A percentile compares a stretch with the other conserved stretches of the same genome.
Evolutionary conservation across 1,140 invertebrate species (phyloP).

Genomic region (Orussus abietinus): DNA sequence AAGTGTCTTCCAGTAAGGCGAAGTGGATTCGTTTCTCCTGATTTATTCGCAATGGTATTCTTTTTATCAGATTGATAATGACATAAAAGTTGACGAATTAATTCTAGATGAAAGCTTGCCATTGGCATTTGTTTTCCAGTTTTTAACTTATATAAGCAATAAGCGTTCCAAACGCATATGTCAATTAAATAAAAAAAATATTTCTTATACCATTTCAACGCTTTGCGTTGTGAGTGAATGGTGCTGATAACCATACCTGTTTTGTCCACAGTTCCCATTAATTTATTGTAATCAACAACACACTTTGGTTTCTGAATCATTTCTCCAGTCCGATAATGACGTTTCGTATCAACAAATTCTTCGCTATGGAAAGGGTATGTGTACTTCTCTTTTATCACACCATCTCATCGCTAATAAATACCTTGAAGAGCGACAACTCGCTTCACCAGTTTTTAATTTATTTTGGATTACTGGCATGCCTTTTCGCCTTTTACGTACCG

Average conservation of each 20-base stretch:
- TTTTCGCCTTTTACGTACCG: constrained; percentile 29
- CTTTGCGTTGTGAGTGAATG: constrained; percentile 1
- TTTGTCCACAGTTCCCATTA: constrained; percentile 1
- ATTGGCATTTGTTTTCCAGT: background rate
- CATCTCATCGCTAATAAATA: constrained; percentile 22
- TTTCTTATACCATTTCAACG: background rate
- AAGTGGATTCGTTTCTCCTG: constrained; percentile 3
- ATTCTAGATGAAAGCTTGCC: background rate
- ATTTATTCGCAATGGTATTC: constrained; percentile 1
- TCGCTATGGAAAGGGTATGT: constrained; percentile 9
- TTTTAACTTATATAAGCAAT: no score
- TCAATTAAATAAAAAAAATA: constrained; percentile 1
- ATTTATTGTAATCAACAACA: constrained; percentile 5
- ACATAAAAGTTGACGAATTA: background rate
- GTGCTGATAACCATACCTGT: constrained; percentile 1
- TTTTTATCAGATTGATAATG: background rate
- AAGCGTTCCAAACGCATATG: background rate
- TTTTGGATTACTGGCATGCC: constrained; percentile 27
- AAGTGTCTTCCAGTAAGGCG: constrained; percentile 13
- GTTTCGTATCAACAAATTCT: constrained; percentile 13
- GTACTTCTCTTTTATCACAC: constrained; percentile 4
- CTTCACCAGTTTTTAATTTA: constrained; percentile 26
- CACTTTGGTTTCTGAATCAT: constrained; percentile 13
- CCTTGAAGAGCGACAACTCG: constrained; percentile 13
- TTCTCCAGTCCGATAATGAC: constrained; percentile 8